Base-by-base conservation (phyloP, 2,797 vertebrate species). In the Coracias cyanogaster region DNA sequence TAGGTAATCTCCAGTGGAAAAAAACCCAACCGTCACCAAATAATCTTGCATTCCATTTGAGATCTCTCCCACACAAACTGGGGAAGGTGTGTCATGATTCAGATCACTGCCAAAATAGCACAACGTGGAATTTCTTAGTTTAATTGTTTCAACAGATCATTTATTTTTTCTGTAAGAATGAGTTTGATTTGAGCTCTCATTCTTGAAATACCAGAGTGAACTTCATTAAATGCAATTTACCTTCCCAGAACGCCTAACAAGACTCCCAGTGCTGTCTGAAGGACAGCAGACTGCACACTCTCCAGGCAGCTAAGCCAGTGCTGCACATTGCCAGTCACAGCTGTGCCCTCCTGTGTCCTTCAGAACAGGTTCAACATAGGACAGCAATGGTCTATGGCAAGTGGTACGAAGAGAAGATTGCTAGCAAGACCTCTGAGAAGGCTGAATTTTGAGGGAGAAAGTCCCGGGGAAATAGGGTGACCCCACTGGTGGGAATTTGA, bases 31-130 rank as follows among this genome's bases (percentile, higher is more conserved):
- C 12, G 4, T 60, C 82, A 82, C 88, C 12, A 19, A 85, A 89
- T 89, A 91, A 94, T 95, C 91, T 70, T 52, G 69, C 92, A 93
- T 96, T 97, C 93, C 91, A 85, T 46, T 93, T 73, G 57, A 70
- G 41, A 70, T 85, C 58, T 90, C 96, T 93, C 95, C 96, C 93
- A 95, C 96, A 67, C 84, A 81, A 87, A 79, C 49, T 67, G 71
- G 77, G 74, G 82, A 97, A 96, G 89, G 91, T 96, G 90, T 94
- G 95, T 89, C 80, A 86, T 70, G 84, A 93, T 79, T 91, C 89
- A 94, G 28, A 80, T 92, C 61, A 6, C 82, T 92, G 96, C 95
- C 95, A 94, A 96, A 97, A 96, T 39, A 93, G 93, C 93, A 91
- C 6, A 0, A 62, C 0, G 7, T 81, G 86, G 82, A 77, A 94